These are phyloP conservation scores for Shinisaurus crocodilurus DNA, from an alignment of 2,113 vertebrate species.

Conservation along the genomic window DNA sequence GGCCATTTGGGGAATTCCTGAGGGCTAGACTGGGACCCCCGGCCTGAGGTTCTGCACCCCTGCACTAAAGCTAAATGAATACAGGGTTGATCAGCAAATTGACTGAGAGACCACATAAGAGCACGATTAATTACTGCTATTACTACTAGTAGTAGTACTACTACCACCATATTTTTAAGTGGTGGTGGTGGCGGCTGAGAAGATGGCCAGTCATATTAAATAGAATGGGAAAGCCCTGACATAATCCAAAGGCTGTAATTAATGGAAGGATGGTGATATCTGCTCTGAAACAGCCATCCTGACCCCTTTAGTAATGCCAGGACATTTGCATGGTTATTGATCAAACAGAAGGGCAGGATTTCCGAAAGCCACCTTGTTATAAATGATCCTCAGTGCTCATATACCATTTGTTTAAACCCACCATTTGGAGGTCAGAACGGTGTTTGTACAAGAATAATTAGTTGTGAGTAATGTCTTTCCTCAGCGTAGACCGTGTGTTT, in stretches of 20 bases:
- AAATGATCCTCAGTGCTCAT: slow-evolving; percentile 2
- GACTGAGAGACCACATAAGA: not conserved
- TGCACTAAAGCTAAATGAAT: not conserved
- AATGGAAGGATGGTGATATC: not conserved
- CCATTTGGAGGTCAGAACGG: slow-evolving; percentile 25
- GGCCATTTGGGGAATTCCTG: too few species aligned
- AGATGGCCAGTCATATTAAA: not conserved
- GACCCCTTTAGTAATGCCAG: slow-evolving; percentile 1
- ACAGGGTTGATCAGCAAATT: too few species aligned
- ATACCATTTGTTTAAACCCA: slow-evolving; percentile 30
- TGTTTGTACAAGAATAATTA: slow-evolving; percentile 35
- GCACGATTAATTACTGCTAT: too few species aligned
- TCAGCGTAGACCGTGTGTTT: slow-evolving; percentile 1
- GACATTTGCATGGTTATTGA: slow-evolving; percentile 12
- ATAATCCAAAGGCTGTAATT: not conserved
- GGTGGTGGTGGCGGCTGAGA: not conserved
- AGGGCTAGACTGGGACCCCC: too few species aligned
- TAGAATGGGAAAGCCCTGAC: not conserved
- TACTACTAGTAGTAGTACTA: too few species aligned
- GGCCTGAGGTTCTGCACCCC: too few species aligned
- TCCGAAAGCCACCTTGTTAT: slow-evolving; percentile 9
- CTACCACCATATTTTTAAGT: not conserved
- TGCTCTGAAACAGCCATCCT: not conserved
- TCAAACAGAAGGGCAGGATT: slow-evolving; percentile 1
- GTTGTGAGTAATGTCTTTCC: slow-evolving; percentile 30